Percentiles rank a stretch among this genome's conserved stretches.
These are phyloP conservation scores for Beris chalybata DNA, from an alignment of 2,888 invertebrate species.

Conservation along the genomic window DNA sequence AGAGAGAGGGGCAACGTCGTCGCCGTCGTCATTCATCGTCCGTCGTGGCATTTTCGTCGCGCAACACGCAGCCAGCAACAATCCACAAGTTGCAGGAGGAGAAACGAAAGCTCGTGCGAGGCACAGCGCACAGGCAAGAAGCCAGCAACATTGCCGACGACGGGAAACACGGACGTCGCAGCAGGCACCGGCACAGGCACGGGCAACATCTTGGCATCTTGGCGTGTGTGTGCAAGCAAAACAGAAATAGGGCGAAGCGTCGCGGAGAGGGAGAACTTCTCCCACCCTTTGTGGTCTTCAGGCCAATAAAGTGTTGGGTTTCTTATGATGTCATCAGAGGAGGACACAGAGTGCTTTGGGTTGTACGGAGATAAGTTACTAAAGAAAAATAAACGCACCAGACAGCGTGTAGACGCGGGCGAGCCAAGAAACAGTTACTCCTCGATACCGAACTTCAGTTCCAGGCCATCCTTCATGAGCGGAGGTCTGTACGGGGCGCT, in stretches of 20 bases:
- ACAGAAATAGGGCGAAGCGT: constrained; percentile 41
- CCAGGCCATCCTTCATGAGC: constrained; percentile 80
- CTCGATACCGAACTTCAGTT: constrained; percentile 74
- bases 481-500: constrained; percentile 86
- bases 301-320: constrained; percentile 80
- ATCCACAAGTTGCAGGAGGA: constrained; percentile 31
- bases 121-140: not conserved
- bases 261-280: constrained; percentile 40
- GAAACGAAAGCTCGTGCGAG: constrained; percentile 13
- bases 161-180: constrained; percentile 7
- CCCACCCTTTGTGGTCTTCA: constrained; percentile 58
- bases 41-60: constrained; percentile 12
- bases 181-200: constrained; percentile 1
- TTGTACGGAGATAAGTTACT: constrained; percentile 91
- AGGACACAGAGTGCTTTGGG: constrained; percentile 92
- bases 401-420: constrained; percentile 95
- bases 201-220: constrained; percentile 17
- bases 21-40: constrained; percentile 16
- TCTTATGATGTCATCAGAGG: constrained; percentile 96
- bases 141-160: constrained; percentile 24
- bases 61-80: constrained; percentile 2
- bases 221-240: constrained; percentile 21
- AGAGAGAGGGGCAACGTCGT: constrained; percentile 30
- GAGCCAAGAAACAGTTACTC: constrained; percentile 93
- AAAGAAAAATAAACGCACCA: constrained; percentile 89